A percentile compares a stretch with the other conserved stretches of the same genome.
These are phyloP conservation scores for Aleiodes sp. DNA, from an alignment of 1,140 invertebrate genomes.

Conservation along the genomic window DNA sequence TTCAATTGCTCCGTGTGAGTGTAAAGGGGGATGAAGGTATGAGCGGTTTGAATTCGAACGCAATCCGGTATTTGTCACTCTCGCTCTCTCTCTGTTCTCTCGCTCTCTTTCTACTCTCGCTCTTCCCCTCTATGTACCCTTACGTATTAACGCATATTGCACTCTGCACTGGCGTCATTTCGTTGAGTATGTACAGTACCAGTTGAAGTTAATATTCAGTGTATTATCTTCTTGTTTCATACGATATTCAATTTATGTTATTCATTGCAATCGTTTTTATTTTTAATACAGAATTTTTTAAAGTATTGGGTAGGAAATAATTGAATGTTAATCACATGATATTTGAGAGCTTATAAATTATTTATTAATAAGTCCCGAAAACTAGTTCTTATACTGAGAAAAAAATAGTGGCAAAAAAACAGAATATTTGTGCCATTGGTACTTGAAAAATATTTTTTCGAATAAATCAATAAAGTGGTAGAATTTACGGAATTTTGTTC, in stretches of 20 bases:
- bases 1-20: slow-evolving; percentile 64
- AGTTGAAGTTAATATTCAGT: neutral
- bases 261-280: no score
- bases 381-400: no score
- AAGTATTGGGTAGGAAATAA: no score
- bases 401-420: no score
- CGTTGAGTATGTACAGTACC: neutral
- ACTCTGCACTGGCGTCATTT: neutral
- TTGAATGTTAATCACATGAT: no score
- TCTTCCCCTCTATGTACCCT: neutral
- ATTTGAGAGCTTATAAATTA: no score
- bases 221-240: slow-evolving; percentile 27
- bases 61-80: slow-evolving; percentile 49
- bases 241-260: neutral
- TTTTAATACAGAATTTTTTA: no score
- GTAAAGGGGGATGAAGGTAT: slow-evolving; percentile 28
- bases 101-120: neutral
- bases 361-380: no score
- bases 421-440: no score
- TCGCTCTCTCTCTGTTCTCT: slow-evolving; percentile 16
- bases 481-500: no score
- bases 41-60: slow-evolving; percentile 44
- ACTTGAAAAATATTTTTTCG: no score
- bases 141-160: slow-evolving; percentile 12
- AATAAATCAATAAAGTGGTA: no score